A percentile compares a stretch with the other conserved stretches of the same genome.
These are phyloP conservation scores for Apocheima hispidaria DNA, from an alignment of 2,888 invertebrate species.

Conservation along the genomic window DNA sequence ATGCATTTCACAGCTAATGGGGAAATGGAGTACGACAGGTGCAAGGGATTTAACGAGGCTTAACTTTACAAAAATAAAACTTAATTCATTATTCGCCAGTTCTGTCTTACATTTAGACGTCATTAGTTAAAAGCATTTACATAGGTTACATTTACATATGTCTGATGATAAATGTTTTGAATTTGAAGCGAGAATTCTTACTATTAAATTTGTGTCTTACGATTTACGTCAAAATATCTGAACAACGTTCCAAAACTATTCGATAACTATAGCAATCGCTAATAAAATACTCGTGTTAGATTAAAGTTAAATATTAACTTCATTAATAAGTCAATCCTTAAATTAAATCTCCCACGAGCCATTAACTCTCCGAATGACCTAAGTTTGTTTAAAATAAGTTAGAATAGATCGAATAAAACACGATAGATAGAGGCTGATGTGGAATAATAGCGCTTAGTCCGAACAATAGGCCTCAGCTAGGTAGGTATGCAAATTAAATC, in stretches of 20 bases:
- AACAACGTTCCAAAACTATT: neutral
- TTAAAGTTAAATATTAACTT: conserved; percentile 8
- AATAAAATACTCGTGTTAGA: neutral
- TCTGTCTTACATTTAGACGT: neutral
- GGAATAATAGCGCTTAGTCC: conserved; percentile 41
- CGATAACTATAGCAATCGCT: neutral
- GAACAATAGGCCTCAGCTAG: conserved; percentile 39
- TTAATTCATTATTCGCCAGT: conserved; percentile 40
- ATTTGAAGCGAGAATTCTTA: neutral
- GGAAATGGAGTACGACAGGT: conserved; percentile 80
- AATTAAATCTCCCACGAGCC: conserved; percentile 22
- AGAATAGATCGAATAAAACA: conserved; percentile 22
- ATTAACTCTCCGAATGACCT: conserved; percentile 3
- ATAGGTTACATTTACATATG: too few species aligned
- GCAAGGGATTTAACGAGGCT: conserved; percentile 67
- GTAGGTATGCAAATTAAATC: conserved; percentile 79
- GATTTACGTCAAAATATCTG: neutral
- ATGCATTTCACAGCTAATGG: conserved; percentile 84
- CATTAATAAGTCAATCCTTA: conserved; percentile 22
- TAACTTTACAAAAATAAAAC: conserved; percentile 55
- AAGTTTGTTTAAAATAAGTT: conserved; percentile 28
- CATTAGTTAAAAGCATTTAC: neutral
- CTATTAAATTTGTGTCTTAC: neutral
- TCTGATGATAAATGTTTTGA: too few species aligned
- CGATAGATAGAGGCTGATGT: conserved; percentile 39